phyloP scores from a whole-genome alignment of 2,797 vertebrate genomes.

The Protonibea diacanthus region DNA sequence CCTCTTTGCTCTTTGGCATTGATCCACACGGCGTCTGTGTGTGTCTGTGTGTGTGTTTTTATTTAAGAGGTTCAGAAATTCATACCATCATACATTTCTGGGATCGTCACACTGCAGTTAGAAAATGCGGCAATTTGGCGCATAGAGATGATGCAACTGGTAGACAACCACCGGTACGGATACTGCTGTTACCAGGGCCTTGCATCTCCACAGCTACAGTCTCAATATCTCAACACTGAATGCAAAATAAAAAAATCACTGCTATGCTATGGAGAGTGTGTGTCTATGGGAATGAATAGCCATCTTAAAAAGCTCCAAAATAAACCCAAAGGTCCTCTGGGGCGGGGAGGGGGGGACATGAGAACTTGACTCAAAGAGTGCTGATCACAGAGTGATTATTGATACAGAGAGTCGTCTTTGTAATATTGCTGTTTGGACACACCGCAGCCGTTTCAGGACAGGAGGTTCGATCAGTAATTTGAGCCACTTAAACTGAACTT shows the following conservation, averaged over 20 bases:
- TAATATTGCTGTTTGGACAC: slow-evolving; percentile 18
- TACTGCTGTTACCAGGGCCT: slow-evolving; percentile 70
- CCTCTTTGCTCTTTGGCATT: slow-evolving; percentile 34
- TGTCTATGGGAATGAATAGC: slow-evolving; percentile 14
- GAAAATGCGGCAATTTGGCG: slow-evolving; percentile 86
- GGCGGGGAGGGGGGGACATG: slow-evolving; percentile 22
- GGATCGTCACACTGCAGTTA: slow-evolving; percentile 84
- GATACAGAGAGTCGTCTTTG: slow-evolving; percentile 15
- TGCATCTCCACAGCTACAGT: slow-evolving; percentile 48
- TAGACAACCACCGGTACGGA: slow-evolving; percentile 80
- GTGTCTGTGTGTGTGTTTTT: neutral
- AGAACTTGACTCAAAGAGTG: slow-evolving; percentile 6
- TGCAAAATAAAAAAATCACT: slow-evolving; percentile 41
- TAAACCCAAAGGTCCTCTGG: slow-evolving; percentile 35
- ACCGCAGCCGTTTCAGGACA: slow-evolving; percentile 11
- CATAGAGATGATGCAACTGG: slow-evolving; percentile 87
- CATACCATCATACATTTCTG: slow-evolving; percentile 61
- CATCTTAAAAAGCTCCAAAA: slow-evolving; percentile 35
- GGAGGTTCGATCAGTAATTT: slow-evolving; percentile 17
- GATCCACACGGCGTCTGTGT: slow-evolving; percentile 25
- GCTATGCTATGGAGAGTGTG: slow-evolving; percentile 13
- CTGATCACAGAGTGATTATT: slow-evolving; percentile 40
- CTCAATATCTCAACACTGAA: slow-evolving; percentile 35
- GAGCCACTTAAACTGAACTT: slow-evolving; percentile 30
- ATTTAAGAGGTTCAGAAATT: slow-evolving; percentile 64